Base-by-base conservation (phyloP, 2,113 vertebrate species). In the Hucho hucho region DNA sequence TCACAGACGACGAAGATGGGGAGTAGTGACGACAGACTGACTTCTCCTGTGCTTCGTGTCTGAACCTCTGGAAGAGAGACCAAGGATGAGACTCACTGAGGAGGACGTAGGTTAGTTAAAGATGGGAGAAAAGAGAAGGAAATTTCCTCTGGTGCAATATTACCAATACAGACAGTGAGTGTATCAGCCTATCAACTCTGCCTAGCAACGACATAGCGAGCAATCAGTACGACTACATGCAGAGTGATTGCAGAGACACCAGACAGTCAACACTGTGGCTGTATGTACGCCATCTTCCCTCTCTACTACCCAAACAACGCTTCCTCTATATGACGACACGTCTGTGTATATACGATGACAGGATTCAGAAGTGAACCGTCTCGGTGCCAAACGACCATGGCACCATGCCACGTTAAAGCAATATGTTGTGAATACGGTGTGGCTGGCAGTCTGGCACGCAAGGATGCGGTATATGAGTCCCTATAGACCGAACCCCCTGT, bases 121-220 rank as follows among this genome's bases (percentile, higher is more conserved):
- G 58, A 11, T 53, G 58, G n/a, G n/a, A n/a, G 58, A 61, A 61
- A 11, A 61, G 58, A 22, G 58, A 61, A 4, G 49, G 9, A 43
- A 9, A 43, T 43, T 37, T 4, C 3, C 59, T 63, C 59, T 63
- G n/a, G 59, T 63, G 63, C 63, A 13, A 64, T 13, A 29, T 24
- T 61, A 14, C 59, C 59, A 63, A 25, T 25, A 25, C 59, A 22
- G 12, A 32, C 47, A 18, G 49, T 11, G 49, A 18, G 49, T 11
- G 49, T 67, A 72, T 82, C 26, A 28, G 26, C 11, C 32, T 24
- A 69, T 61, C 76, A 80, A 90, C 71, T 82, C 80, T 86, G 78
- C 87, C 81, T 75, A 72, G 83, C 87, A 85, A 86, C 84, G 47
- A 80, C 64, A 0, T 24, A 82, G 72, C 79, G 69, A 77, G 79